Conservation (phyloP, 2,888 invertebrate species). For the Pammene aurita region DNA sequence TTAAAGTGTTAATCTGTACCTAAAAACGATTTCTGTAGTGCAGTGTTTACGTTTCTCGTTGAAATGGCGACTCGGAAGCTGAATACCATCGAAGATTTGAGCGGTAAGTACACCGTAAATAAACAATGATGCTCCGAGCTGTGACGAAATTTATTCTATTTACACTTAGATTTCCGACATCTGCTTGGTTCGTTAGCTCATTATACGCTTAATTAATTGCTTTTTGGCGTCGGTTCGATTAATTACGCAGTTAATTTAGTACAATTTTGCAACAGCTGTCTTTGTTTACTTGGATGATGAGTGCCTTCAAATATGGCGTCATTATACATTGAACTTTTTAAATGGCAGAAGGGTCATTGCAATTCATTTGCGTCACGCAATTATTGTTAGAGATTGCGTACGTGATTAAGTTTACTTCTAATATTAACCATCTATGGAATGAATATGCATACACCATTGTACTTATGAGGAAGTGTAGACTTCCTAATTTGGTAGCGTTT, state of each 20-base stretch:
- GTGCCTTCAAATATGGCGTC: conserved; percentile 39
- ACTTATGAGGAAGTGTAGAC: conserved; percentile 40
- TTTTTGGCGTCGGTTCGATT: conserved; percentile 32
- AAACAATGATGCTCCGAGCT: conserved; percentile 63
- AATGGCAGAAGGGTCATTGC: conserved; percentile 34
- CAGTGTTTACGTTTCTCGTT: conserved; percentile 47
- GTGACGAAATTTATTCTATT: conserved; percentile 59
- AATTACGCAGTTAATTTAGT: conserved; percentile 51
- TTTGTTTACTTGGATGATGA: conserved; percentile 49
- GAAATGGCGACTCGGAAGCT: conserved; percentile 77
- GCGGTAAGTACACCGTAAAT: conserved; percentile 73
- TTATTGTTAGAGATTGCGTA: conserved; percentile 47
- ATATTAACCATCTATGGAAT: conserved; percentile 48
- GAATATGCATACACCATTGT: conserved; percentile 38
- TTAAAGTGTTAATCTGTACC: conserved; percentile 48
- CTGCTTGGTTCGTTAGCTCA: conserved; percentile 35
- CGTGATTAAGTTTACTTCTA: conserved; percentile 47
- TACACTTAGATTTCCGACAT: conserved; percentile 48
- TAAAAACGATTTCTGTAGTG: conserved; percentile 48
- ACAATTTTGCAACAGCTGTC: conserved; percentile 50
- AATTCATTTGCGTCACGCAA: conserved; percentile 55
- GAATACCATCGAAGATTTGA: conserved; percentile 78
- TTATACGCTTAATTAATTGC: conserved; percentile 21
- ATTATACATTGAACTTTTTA: conserved; percentile 52
- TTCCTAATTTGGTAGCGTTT: conserved; percentile 53